Evolutionary conservation across 2,888 invertebrate genomes (phyloP), one percentile per base, ranked within the genome.

Genomic region (Ephialtes manifestator): DNA sequence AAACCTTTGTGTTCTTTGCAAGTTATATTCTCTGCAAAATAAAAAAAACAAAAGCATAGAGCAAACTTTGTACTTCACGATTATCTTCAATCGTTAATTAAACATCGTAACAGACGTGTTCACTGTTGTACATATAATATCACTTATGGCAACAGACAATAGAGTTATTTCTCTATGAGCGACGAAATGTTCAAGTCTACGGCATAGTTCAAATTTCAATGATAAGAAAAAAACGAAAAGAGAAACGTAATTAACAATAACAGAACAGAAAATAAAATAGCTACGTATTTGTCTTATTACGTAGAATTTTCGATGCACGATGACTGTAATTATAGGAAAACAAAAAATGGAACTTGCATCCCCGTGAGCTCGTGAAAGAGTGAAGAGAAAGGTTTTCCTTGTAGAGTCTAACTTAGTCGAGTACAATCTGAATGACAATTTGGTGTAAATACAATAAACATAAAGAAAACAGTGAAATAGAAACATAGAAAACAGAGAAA

Each of bases 1-100:
- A 90, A 92, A 90, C 89, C 91, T 91, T 83, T 86, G 92, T 92
- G 92, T 92, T 92, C 92, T 91, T 90, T 89, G 89, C 88, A 87
- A 90, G 86, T 89, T 88, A 86, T 43, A 65, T 65, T 88, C 74
- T 88, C 88, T 88, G 88, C 86, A 88, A 89, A 67, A 31, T 10
- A 84, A 76, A 80, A 15, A 31, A 81, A 71, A 2, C 10, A 81
- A 67, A 86, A 75, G 46, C 77, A 82, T 65, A 53, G 84, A 84
- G 86, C 86, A 86, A 89, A 87, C 90, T 90, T 92, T 91, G 87
- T 90, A 90, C 84, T 87, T 87, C 87, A 89, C 89, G 87, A 58
- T 72, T 86, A 89, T 89, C 86, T 88, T 89, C 86, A 86, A 88
- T 88, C 85, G 80, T 89, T 85, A 81, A 83, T 87, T 89, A 90